Evolutionary conservation across 2,113 vertebrate genomes (phyloP), one percentile per base, ranked within the genome.

Genomic region (Amblyopsis rosae): DNA sequence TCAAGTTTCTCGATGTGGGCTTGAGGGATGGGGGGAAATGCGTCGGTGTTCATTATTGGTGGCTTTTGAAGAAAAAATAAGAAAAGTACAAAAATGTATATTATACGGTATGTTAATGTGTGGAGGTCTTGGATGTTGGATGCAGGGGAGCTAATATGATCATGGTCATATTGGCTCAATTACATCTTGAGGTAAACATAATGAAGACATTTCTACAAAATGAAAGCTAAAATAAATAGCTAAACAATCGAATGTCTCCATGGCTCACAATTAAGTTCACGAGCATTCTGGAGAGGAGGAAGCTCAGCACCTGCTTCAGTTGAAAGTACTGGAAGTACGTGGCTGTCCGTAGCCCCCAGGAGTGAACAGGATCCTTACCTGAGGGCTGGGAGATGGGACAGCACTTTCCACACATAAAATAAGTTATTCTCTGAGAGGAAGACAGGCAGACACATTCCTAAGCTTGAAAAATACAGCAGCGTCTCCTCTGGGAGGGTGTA

Each of bases 1-100:
- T 90, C 88, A 85, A 87, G 83, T 90, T 90, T 91, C 80, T 93
- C 87, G 82, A 77, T 88, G 90, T 92, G 88, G 82, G 87, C 87
- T 83, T 79, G 72, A 76, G 86, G 13, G 17, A 56, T 5, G 17
- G 11, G 87, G 75, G 83, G 86, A 89, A 89, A 89, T 90, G 93
- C 88, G 92, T 93, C 77, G 75, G 80, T 93, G 85, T 93, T 84
- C 62, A 1, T 80, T 90, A 77, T 88, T 89, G 82, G 77, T 92
- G 90, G 85, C 91, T 90, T 92, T 91, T 88, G 62, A 83, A 83
- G 84, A 82, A 85, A 85, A 86, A 68, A 71, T 72, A 49, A 63
- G 47, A 63, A 69, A 19, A 64, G 60, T 69, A 59, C 67, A 79
- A 69, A 9, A 65, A 68, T 26, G 26, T 26, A 81, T 69, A 60